A percentile compares a stretch with the other conserved stretches of the same genome.
Evolutionary conservation across 2,888 invertebrate genomes (phyloP).

Genomic region (Diplolepis rosae): DNA sequence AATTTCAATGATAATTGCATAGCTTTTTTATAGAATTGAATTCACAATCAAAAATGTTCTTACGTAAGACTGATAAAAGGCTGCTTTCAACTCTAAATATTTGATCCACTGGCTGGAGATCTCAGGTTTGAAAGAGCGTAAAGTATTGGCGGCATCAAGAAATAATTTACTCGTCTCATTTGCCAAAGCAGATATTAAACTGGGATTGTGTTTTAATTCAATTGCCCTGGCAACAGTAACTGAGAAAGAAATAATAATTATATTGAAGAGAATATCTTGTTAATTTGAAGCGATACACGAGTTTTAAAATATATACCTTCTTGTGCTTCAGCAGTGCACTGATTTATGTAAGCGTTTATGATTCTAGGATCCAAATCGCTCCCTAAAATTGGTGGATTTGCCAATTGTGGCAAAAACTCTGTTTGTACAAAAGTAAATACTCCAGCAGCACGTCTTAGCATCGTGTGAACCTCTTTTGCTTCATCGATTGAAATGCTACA

Average conservation of each 20-base stretch:
- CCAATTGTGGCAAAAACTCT: conserved; percentile 70
- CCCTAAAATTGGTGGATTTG: conserved; percentile 70
- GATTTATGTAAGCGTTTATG: conserved; percentile 77
- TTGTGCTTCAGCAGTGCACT: conserved; percentile 81
- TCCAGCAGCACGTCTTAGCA: conserved; percentile 78
- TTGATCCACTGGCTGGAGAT: conserved; percentile 77
- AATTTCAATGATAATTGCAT: too few relatives aligned
- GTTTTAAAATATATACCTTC: conserved; percentile 71
- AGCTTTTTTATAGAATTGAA: conserved; percentile 1
- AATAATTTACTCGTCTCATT: conserved; percentile 79
- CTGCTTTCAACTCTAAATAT: conserved; percentile 77
- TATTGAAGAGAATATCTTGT: too few relatives aligned
- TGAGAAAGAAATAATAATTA: conserved; percentile 46
- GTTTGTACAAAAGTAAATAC: conserved; percentile 77
- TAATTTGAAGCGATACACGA: background rate
- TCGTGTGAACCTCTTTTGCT: conserved; percentile 79
- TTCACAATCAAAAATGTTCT: conserved; percentile 53
- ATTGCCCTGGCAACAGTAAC: conserved; percentile 80
- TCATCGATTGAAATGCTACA: conserved; percentile 76
- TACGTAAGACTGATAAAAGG: conserved; percentile 79
- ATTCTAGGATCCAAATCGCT: conserved; percentile 77
- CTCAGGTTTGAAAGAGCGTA: conserved; percentile 74
- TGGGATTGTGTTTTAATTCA: conserved; percentile 78
- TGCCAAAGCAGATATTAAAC: conserved; percentile 78
- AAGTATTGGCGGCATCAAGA: conserved; percentile 75